These are phyloP conservation scores for Drosophila atripex DNA, from an alignment of 2,888 invertebrate species.

Conservation along the genomic window DNA sequence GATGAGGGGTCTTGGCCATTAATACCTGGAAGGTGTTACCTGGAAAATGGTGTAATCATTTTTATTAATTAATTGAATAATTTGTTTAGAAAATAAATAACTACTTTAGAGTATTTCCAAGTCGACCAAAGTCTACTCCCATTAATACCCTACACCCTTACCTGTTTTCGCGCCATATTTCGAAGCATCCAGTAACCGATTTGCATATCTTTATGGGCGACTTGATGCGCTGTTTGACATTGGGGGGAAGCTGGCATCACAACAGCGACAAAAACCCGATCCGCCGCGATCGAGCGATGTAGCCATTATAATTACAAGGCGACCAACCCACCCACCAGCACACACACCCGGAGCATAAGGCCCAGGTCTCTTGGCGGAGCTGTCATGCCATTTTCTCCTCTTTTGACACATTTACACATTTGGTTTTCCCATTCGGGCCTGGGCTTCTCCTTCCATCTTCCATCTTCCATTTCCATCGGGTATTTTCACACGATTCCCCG, in stretches of 20 bases:
- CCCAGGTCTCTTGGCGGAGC: conserved; percentile 5
- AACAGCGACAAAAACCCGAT: conserved; percentile 12
- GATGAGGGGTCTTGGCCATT: too few relatives aligned
- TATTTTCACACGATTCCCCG: conserved; percentile 51
- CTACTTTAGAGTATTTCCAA: not conserved
- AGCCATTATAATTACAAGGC: conserved; percentile 23
- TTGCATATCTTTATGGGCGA: conserved; percentile 56
- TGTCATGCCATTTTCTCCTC: conserved; percentile 51
- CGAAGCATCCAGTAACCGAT: conserved; percentile 32
- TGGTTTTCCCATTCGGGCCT: conserved; percentile 58
- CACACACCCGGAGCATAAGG: too few relatives aligned
- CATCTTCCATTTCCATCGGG: conserved; percentile 19
- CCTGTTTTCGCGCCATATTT: conserved; percentile 29
- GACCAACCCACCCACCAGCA: not conserved
- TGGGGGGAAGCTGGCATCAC: conserved; percentile 41
- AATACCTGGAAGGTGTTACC: too few relatives aligned
- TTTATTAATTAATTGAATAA: too few relatives aligned
- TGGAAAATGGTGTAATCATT: too few relatives aligned
- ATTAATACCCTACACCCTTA: conserved; percentile 19
- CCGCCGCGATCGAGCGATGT: conserved; percentile 9
- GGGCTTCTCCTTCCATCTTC: not conserved
- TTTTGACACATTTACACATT: conserved; percentile 76
- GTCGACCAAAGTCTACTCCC: too few relatives aligned
- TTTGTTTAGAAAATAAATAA: too few relatives aligned
- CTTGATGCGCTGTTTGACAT: conserved; percentile 55